A percentile compares a stretch with the other conserved stretches of the same genome.
phyloP scores from a whole-genome alignment of 1,140 invertebrate genomes.

The Xylocopa sonorina region DNA sequence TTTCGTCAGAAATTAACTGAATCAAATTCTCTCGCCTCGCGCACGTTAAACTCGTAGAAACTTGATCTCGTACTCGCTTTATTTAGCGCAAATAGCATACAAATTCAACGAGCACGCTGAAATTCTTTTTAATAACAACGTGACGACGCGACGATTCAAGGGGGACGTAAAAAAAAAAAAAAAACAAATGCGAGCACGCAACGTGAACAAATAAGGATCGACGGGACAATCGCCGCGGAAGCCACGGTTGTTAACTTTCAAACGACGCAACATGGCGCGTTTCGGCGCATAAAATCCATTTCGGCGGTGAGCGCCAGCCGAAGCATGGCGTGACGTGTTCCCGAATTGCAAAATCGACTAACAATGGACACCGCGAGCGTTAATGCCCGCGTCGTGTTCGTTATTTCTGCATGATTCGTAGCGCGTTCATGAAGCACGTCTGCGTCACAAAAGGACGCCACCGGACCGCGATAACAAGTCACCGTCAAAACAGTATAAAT shows the following conservation, averaged over 20 bases:
- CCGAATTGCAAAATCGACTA: conserved; percentile 7
- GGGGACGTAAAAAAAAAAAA: too few relatives aligned
- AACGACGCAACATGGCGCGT: not conserved
- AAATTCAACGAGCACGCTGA: too few relatives aligned
- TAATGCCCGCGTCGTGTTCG: not conserved
- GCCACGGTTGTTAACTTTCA: not conserved
- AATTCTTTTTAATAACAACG: not conserved
- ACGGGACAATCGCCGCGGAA: not conserved
- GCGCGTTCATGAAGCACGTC: not conserved
- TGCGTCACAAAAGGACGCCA: not conserved
- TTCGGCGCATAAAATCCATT: conserved; percentile 8
- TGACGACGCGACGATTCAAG: too few relatives aligned
- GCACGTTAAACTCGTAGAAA: too few relatives aligned
- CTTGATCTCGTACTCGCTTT: too few relatives aligned
- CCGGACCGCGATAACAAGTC: not conserved
- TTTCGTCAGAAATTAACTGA: too few relatives aligned
- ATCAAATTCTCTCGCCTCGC: too few relatives aligned
- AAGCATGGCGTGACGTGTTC: not conserved
- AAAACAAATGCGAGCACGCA: not conserved
- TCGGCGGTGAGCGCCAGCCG: not conserved
- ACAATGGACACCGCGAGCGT: not conserved
- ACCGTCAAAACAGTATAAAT: not conserved
- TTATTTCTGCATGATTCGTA: not conserved
- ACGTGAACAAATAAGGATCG: not conserved
- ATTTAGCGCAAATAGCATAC: too few relatives aligned